These are phyloP conservation scores for Helogale parvula DNA, from an alignment of 2,113 vertebrate species.

Conservation along the genomic window DNA sequence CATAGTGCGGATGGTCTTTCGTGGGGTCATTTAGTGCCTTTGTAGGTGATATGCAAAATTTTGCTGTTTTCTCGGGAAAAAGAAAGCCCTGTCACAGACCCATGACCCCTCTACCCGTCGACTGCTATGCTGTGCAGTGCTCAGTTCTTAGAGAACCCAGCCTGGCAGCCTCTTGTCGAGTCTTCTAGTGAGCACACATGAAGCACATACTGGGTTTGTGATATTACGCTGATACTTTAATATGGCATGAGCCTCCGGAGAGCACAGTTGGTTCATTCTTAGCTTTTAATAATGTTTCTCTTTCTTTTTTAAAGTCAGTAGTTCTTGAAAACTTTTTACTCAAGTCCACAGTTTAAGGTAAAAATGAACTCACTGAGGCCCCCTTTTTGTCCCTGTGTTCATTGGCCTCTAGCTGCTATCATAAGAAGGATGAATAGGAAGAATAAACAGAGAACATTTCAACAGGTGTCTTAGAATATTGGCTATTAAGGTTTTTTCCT, in stretches of 20 bases:
- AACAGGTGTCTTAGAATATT: background rate
- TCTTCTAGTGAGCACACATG: background rate
- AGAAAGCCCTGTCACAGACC: background rate
- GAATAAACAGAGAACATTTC: background rate
- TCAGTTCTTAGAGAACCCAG: too few species aligned
- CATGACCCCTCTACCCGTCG: background rate
- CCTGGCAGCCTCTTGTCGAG: rapidly evolving
- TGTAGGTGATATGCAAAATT: background rate
- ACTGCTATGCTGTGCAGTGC: rapidly evolving
- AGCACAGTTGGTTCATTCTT: background rate
- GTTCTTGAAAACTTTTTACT: slow-evolving; percentile 11
- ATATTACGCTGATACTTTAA: background rate
- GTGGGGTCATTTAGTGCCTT: background rate
- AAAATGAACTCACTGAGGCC: background rate
- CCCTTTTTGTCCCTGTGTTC: background rate
- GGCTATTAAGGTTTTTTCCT: background rate
- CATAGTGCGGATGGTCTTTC: background rate
- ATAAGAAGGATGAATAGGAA: background rate
- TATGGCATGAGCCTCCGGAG: background rate
- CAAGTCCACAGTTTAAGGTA: background rate
- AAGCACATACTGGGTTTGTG: background rate
- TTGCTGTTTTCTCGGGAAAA: background rate
- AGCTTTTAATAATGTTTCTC: background rate
- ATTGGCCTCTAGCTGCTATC: background rate
- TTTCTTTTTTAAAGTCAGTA: background rate